A percentile compares a stretch with the other conserved stretches of the same genome.
Evolutionary conservation across 2,888 invertebrate genomes (phyloP).

Genomic region (Oxytorus armatus): DNA sequence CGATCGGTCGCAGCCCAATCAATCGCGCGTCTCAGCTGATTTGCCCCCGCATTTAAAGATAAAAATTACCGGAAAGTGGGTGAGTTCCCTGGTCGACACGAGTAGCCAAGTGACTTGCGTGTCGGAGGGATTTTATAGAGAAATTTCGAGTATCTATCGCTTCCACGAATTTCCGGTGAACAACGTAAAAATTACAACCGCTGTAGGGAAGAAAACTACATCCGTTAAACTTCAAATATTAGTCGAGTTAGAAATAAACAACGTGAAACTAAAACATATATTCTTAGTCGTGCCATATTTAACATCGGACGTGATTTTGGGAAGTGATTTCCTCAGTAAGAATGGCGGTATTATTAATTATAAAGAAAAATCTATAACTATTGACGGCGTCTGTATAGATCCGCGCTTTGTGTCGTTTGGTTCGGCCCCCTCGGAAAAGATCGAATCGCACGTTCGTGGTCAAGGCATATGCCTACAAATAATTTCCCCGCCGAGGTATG

Average conservation of each 20-base stretch:
- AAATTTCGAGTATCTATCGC: constrained; percentile 8
- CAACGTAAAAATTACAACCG: constrained; percentile 50
- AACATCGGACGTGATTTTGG: constrained; percentile 30
- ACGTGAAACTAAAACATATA: background rate
- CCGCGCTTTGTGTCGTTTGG: too few relatives aligned
- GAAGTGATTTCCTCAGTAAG: constrained; percentile 45
- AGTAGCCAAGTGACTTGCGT: constrained; percentile 62
- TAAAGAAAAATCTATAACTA: too few relatives aligned
- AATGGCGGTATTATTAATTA: too few relatives aligned
- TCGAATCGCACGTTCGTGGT: too few relatives aligned
- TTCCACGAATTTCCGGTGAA: constrained; percentile 47
- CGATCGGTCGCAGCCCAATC: background rate
- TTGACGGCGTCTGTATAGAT: too few relatives aligned
- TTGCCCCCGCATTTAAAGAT: constrained; percentile 19
- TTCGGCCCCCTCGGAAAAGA: too few relatives aligned
- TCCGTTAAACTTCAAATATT: constrained; percentile 41
- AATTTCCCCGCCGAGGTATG: too few relatives aligned
- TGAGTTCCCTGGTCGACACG: constrained; percentile 59
- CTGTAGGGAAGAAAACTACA: constrained; percentile 51
- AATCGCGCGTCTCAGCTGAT: background rate
- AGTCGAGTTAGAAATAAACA: constrained; percentile 4
- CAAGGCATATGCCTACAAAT: too few relatives aligned
- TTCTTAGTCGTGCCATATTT: constrained; percentile 33
- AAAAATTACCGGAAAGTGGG: too few relatives aligned
- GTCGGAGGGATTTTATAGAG: constrained; percentile 53